Evolutionary conservation across 2,797 vertebrate species (phyloP), one percentile per base, ranked within the genome.

Genomic region (Gephyroberyx darwinii): DNA sequence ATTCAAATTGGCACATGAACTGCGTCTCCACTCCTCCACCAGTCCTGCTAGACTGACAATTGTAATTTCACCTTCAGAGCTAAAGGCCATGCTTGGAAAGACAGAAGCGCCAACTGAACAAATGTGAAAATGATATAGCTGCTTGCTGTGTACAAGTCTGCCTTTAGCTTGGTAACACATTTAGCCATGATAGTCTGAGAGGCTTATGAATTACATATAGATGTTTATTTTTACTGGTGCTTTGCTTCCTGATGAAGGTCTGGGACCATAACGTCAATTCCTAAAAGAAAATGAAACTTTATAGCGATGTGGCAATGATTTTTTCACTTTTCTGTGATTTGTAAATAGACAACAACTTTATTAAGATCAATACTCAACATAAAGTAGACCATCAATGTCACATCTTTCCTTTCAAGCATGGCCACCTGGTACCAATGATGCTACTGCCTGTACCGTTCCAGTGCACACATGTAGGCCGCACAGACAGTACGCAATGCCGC

Each of bases 1-100:
- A 86, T 90, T 92, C 83, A 87, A 88, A 91, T 94, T 94, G 93
- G 92, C 93, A 94, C 93, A 88, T 91, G 70, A 91, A 88, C 81
- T 75, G 79, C 72, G 89, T 60, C 33, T 39, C 47, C 12, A n/a
- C 81, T 81, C 74, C 74, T 74, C 9, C 17, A 10, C 45, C 41
- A 54, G 26, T 47, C 22, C 17, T 8, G 41, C 17, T 0, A 45
- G 1, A 68, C 75, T 67, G 39, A 77, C 39, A 76, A 73, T 33
- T 12, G 17, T 67, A 56, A 74, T 35, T 7, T 76, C 59, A 19
- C 53, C 57, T 57, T 43, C 5, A n/a, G 50, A 61, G 70, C 74
- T 70, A 43, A 61, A 81, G 79, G 78, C 89, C 83, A 57, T 70
- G 70, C 81, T 85, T 65, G 73, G 86, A 78, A 59, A 74, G 73